These are phyloP conservation scores for Tachysurus fulvidraco DNA, from an alignment of 2,113 vertebrate genomes.

Conservation along the genomic window DNA sequence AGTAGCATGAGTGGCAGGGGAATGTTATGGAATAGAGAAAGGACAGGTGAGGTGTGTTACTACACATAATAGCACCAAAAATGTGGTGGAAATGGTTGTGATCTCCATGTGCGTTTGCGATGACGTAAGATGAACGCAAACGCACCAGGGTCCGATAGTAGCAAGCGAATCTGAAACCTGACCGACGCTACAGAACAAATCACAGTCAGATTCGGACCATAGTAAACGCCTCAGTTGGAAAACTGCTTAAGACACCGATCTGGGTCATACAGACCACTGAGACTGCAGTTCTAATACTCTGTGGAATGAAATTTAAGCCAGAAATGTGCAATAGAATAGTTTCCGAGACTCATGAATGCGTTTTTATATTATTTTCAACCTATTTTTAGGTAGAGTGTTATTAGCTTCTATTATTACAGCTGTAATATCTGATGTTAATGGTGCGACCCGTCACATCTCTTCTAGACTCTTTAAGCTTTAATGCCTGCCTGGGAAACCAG, in stretches of 20 bases:
- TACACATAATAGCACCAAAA: too few relatives aligned
- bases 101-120: too few relatives aligned
- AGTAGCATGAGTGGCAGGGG: too few relatives aligned
- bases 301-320: neutral
- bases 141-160: too few relatives aligned
- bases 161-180: too few relatives aligned
- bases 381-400: slow-evolving; percentile 4
- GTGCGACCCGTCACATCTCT: neutral
- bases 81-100: too few relatives aligned
- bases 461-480: neutral
- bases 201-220: too few relatives aligned
- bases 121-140: too few relatives aligned
- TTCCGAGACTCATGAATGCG: neutral
- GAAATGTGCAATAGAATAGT: neutral
- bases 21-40: too few relatives aligned
- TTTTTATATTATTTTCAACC: neutral
- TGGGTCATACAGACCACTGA: neutral
- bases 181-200: too few relatives aligned
- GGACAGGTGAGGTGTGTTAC: too few relatives aligned
- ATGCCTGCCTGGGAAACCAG: neutral
- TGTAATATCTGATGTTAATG: neutral
- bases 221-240: too few relatives aligned
- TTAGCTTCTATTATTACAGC: neutral
- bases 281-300: neutral
- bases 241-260: neutral